phyloP scores from a whole-genome alignment of 2,113 vertebrate species.

The Coryphaenoides rupestris region DNA sequence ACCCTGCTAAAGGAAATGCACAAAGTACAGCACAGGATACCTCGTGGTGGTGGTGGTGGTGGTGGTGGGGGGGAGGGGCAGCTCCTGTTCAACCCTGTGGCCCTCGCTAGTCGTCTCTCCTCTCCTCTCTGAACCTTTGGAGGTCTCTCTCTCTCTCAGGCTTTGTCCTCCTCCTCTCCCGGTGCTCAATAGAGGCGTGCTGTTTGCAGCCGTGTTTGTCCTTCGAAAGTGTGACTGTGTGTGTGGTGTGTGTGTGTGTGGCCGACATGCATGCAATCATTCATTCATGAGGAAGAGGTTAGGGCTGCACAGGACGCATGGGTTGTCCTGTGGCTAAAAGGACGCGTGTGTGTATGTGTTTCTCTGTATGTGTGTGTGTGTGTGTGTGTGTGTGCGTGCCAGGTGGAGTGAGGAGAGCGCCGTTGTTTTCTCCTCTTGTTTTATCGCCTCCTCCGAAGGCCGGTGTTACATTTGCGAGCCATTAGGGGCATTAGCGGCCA shows the following conservation, averaged over 20 bases:
- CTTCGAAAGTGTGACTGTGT: conserved; percentile 34
- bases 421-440: no score
- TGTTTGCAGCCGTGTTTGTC: conserved; percentile 61
- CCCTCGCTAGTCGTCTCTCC: conserved; percentile 54
- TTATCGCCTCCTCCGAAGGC: neutral
- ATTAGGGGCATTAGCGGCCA: no score
- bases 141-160: conserved; percentile 48
- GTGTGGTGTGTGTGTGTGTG: conserved; percentile 23
- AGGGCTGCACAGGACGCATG: no score
- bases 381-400: neutral
- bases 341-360: neutral
- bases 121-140: conserved; percentile 42
- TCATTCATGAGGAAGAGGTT: no score
- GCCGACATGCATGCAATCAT: no score
- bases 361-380: no score
- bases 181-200: conserved; percentile 44
- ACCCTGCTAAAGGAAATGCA: conserved; percentile 66
- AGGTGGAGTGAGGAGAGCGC: no score
- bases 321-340: no score
- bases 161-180: no score
- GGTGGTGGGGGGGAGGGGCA: no score
- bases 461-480: neutral
- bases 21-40: neutral
- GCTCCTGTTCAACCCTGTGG: no score
- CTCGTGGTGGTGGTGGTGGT: neutral